Evolutionary conservation across 2,113 vertebrate genomes (phyloP).

Genomic region (Saimiri boliviensis): DNA sequence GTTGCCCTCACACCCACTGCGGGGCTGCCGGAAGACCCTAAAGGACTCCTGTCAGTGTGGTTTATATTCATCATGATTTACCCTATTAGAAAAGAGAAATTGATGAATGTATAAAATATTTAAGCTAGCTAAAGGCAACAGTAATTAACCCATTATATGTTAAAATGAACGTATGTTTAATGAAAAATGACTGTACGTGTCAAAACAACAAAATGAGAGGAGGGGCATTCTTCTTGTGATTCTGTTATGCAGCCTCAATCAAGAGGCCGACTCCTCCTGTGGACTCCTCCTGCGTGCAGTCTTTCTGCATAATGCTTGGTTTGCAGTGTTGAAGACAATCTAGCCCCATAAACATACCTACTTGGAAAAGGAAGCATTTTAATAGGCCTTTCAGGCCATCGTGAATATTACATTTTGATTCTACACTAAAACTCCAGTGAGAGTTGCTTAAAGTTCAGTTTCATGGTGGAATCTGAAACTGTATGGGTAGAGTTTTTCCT

Average conservation of each 20-base stretch:
- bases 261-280: not conserved
- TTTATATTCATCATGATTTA: not conserved
- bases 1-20: not conserved
- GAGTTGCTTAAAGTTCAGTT: not conserved
- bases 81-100: not conserved
- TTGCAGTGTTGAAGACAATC: not conserved
- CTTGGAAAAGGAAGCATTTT: no score
- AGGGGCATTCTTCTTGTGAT: no score
- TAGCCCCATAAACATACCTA: fast-evolving
- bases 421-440: not conserved
- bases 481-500: not conserved
- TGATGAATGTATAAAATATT: not conserved
- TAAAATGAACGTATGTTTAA: not conserved
- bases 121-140: not conserved
- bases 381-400: not conserved
- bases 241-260: no score
- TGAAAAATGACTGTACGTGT: not conserved
- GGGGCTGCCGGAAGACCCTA: not conserved
- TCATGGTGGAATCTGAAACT: not conserved
- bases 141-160: not conserved
- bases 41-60: not conserved
- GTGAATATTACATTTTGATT: not conserved
- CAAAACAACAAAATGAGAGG: not conserved
- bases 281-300: no score
- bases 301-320: not conserved